Evolutionary conservation across 1,140 invertebrate species (phyloP).

Genomic region (Eueides isabella): DNA sequence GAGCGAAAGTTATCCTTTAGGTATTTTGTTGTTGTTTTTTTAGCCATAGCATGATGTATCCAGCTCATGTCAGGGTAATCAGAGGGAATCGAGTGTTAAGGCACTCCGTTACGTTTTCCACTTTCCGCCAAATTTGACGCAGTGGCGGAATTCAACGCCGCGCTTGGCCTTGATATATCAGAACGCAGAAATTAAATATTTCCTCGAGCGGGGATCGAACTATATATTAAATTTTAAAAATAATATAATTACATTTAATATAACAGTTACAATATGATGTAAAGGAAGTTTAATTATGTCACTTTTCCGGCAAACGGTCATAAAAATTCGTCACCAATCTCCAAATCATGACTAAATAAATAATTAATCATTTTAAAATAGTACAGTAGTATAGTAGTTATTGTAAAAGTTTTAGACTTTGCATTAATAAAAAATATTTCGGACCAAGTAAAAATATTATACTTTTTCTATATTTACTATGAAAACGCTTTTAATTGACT

Average conservation of each 20-base stretch:
- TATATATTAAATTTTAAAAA: background rate
- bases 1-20: too few species aligned
- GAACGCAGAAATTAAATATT: too few species aligned
- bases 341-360: background rate
- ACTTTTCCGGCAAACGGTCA: background rate
- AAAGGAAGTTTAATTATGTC: background rate
- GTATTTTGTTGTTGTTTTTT: too few species aligned
- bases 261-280: background rate
- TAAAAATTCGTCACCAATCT: background rate
- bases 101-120: background rate
- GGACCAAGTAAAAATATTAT: background rate
- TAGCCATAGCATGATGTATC: background rate
- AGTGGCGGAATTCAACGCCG: too few species aligned
- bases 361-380: background rate
- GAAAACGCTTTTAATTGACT: too few species aligned
- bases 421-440: background rate
- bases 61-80: background rate
- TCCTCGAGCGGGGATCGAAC: too few species aligned
- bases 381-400: too few species aligned
- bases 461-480: too few species aligned
- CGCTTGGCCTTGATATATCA: too few species aligned
- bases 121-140: background rate
- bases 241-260: background rate
- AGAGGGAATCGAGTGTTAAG: background rate
- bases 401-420: slow-evolving; percentile 2